These are phyloP conservation scores for Drosophila melanocephala DNA, from an alignment of 2,888 invertebrate genomes.

Conservation along the genomic window DNA sequence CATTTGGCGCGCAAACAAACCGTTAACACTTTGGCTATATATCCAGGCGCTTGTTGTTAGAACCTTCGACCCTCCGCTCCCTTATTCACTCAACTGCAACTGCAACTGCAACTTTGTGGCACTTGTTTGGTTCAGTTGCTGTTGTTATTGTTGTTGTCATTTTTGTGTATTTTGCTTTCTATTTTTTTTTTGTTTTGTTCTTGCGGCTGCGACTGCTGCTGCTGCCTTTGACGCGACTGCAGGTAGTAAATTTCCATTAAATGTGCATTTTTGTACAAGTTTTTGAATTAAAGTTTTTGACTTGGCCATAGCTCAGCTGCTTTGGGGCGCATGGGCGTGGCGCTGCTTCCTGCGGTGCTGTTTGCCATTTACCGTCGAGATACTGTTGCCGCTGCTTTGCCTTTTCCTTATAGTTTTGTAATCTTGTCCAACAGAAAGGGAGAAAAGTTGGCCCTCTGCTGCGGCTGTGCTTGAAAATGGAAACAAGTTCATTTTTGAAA, in stretches of 20 bases:
- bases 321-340: slow-evolving; percentile 23
- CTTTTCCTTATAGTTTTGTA: slow-evolving; percentile 72
- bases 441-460: slow-evolving; percentile 34
- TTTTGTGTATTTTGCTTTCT: slow-evolving; percentile 3
- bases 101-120: slow-evolving; percentile 75
- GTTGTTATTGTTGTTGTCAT: slow-evolving; percentile 27
- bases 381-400: slow-evolving; percentile 1
- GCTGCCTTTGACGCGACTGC: slow-evolving; percentile 69
- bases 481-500: slow-evolving; percentile 73
- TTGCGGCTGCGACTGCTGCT: slow-evolving; percentile 19
- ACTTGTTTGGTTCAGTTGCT: slow-evolving; percentile 57
- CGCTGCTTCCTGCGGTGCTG: slow-evolving; percentile 42
- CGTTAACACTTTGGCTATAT: slow-evolving; percentile 75
- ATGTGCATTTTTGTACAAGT: slow-evolving; percentile 83
- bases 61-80: background rate
- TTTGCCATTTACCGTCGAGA: slow-evolving; percentile 38
- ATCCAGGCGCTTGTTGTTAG: slow-evolving; percentile 20
- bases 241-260: slow-evolving; percentile 84
- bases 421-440: slow-evolving; percentile 78
- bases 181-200: slow-evolving; percentile 12
- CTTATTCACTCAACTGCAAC: slow-evolving; percentile 49
- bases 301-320: slow-evolving; percentile 63
- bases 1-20: slow-evolving; percentile 77
- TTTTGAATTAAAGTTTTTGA: slow-evolving; percentile 83
- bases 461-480: slow-evolving; percentile 26